Conservation (phyloP, 2,113 vertebrate genomes). For the Amazona guildingii region DNA sequence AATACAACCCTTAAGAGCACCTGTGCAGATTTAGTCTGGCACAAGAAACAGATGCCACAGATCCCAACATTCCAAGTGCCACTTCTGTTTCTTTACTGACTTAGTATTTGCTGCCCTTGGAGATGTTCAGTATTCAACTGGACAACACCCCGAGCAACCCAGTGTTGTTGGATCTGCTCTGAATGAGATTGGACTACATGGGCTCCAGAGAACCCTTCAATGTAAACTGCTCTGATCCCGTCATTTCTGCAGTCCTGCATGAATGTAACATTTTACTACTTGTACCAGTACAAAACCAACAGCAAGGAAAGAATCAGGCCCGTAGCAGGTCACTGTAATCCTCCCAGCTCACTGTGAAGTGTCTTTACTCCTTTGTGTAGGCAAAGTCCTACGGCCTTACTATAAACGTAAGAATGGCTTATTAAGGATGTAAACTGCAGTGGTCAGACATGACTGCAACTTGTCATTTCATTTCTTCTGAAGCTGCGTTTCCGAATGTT, state of each 20-base stretch:
- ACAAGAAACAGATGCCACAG: not conserved
- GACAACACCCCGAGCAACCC: not conserved
- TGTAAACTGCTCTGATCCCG: not conserved
- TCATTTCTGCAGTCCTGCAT: not conserved
- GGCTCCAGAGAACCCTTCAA: not conserved
- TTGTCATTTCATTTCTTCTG: not conserved
- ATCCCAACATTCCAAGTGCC: not conserved
- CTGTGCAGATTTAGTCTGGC: not conserved
- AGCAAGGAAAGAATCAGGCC: not conserved
- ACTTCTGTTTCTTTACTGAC: not conserved
- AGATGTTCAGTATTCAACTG: not conserved
- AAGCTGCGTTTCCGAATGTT: not conserved
- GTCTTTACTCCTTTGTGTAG: not conserved
- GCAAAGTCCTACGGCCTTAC: not conserved
- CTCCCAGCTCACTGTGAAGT: not conserved
- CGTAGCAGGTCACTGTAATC: not conserved
- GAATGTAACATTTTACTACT: not conserved
- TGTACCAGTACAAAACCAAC: not conserved
- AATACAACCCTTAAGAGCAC: not conserved
- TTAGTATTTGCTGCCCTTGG: not conserved
- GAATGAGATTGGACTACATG: not conserved
- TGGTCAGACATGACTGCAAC: not conserved
- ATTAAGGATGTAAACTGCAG: not conserved
- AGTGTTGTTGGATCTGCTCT: not conserved
- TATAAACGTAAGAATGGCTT: not conserved